Evolutionary conservation across 2,797 vertebrate genomes (phyloP), one percentile per base, ranked within the genome.

Genomic region (Pantherophis alleghaniensis): DNA sequence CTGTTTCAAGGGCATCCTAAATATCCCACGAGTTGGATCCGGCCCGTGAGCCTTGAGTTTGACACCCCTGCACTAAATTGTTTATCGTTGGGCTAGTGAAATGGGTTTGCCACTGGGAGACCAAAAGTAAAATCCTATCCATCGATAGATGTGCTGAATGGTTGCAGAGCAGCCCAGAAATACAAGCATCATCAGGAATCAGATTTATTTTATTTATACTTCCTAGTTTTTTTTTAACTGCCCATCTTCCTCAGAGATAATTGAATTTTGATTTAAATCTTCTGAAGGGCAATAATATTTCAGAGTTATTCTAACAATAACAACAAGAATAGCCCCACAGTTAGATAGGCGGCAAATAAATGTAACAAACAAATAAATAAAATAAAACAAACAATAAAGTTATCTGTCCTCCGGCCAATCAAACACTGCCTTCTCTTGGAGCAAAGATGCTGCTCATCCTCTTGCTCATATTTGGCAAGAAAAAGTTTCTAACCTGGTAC

Each of bases 21-120:
- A 0, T 53, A 10, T 0, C 51, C 51, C 51, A 53, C 0, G 51
- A 0, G 51, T 10, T 53, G 51, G 9, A 53, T 53, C 51, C 9
- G 9, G 51, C 51, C 9, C 0, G 0, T 1, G 51, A 53, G 51
- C 51, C 51, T 53, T 53, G 9, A 53, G 9, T 53, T 53, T 9
- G 51, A 53, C 51, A 53, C 0, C 51, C 51, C 51, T 53, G 20
- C 74, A 47, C 20, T 24, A 83, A 24, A 20, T 47, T 83, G 74
- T 47, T 83, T 42, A 47, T 24, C 3, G 9, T 47, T 83, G 37
- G 24, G 16, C 60, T 53, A 69, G 47, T 55, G 16, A 6, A 90
- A 28, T 83, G 74, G 28, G 7, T 28, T 79, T 88, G 37, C 3
- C 11, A n/a, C 4, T 26, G 55, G 26, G 11, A 83, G 22, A 60